phyloP scores from a whole-genome alignment of 2,797 vertebrate species.

The Euthynnus affinis region DNA sequence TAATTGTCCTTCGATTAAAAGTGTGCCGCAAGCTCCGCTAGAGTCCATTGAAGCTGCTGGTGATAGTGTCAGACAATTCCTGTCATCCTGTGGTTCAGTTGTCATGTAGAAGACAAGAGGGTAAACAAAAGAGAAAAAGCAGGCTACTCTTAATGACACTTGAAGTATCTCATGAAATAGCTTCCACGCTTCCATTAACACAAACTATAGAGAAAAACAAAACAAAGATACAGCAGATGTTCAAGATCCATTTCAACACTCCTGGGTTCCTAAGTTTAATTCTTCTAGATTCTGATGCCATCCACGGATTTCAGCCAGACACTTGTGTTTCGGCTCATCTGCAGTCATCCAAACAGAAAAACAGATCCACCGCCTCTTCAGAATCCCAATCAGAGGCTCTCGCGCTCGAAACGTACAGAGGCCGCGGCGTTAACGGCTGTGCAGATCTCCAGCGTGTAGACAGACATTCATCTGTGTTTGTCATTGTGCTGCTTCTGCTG shows the following conservation, averaged over 20 bases:
- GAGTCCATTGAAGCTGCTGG: not conserved
- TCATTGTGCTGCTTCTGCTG: conserved; percentile 71
- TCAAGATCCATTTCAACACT: conserved; percentile 38
- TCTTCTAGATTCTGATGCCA: conserved; percentile 29
- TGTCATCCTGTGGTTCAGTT: conserved; percentile 2
- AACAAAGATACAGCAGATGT: not conserved
- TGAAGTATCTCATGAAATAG: not conserved
- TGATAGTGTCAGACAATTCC: not conserved
- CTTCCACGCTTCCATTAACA: not conserved
- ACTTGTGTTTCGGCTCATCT: conserved; percentile 40
- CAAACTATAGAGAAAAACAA: not conserved
- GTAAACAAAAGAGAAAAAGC: not conserved
- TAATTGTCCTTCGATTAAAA: conserved; percentile 19
- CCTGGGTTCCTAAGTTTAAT: not conserved
- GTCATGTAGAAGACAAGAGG: not conserved
- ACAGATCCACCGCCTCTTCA: conserved; percentile 45
- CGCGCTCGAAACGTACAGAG: conserved; percentile 28
- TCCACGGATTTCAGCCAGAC: conserved; percentile 22
- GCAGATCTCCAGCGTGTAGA: conserved; percentile 60
- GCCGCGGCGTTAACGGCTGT: conserved; percentile 14
- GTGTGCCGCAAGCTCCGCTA: conserved; percentile 13
- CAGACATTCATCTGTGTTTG: conserved; percentile 69
- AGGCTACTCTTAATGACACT: not conserved
- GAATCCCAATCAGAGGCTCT: conserved; percentile 66
- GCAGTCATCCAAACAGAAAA: conserved; percentile 50